Percentiles rank a stretch among this genome's conserved stretches.
Evolutionary conservation across 1,140 invertebrate species (phyloP).

Genomic region (Hypsibius dujardini): DNA sequence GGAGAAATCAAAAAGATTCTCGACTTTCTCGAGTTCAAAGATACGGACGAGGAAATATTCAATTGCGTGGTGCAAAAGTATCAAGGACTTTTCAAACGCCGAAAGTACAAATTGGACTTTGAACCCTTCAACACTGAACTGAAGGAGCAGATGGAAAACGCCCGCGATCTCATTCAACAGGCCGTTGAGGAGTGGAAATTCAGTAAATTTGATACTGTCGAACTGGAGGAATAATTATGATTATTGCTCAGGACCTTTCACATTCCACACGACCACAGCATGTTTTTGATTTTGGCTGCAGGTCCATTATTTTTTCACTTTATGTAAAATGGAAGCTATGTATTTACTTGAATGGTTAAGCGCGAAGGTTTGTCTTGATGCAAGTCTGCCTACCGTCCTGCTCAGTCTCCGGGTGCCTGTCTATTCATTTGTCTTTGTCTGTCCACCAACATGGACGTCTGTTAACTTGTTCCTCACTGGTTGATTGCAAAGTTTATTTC

Average conservation of each 20-base stretch:
- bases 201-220: not conserved
- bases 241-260: no score
- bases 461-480: no score
- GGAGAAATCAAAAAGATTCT: not conserved
- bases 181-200: slow-evolving; percentile 8
- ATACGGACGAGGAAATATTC: not conserved
- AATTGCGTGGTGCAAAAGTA: slow-evolving; percentile 11
- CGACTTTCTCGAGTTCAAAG: not conserved
- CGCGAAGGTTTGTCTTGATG: not conserved
- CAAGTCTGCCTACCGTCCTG: not conserved
- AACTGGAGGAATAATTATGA: not conserved
- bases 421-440: no score
- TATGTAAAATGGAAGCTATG: no score
- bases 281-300: no score
- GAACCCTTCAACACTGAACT: not conserved
- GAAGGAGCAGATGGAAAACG: slow-evolving; percentile 16
- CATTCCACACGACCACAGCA: no score
- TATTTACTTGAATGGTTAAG: not conserved
- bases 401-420: no score
- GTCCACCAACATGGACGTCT: no score
- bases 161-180: not conserved
- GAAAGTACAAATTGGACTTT: slow-evolving; percentile 11
- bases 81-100: slow-evolving; percentile 6
- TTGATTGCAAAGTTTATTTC: no score
- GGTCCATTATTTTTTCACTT: not conserved